Conservation (phyloP, 2,888 invertebrate genomes). For the Sceliomorpha sp. region DNA sequence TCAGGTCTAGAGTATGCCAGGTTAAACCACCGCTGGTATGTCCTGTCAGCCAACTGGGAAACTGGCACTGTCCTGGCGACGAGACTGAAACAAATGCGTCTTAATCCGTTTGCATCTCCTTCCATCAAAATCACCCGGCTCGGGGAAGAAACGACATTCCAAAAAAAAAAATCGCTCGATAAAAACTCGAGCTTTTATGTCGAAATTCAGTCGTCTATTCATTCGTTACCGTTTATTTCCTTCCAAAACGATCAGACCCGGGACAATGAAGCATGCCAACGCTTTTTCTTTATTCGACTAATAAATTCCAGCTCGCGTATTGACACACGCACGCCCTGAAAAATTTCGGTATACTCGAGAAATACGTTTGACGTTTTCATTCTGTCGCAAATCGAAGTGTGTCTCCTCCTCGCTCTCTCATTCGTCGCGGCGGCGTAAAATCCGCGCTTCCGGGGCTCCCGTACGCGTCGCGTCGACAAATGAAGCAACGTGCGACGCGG, state of each 20-base stretch:
- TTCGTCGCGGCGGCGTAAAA: slow-evolving; percentile 36
- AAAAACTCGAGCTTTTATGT: too few relatives aligned
- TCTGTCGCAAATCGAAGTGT: background rate
- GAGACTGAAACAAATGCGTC: slow-evolving; percentile 82
- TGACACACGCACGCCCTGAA: slow-evolving; percentile 21
- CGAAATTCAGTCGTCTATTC: background rate
- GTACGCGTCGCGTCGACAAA: slow-evolving; percentile 45
- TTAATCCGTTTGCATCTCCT: too few relatives aligned
- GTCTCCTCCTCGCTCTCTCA: slow-evolving; percentile 35
- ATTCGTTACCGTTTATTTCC: too few relatives aligned
- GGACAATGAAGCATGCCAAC: too few relatives aligned
- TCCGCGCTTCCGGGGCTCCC: slow-evolving; percentile 33
- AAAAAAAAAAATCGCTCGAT: too few relatives aligned
- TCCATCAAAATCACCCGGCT: too few relatives aligned
- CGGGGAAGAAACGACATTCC: too few relatives aligned
- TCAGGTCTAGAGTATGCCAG: slow-evolving; percentile 94
- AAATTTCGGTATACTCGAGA: slow-evolving; percentile 55
- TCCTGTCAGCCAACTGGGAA: slow-evolving; percentile 92
- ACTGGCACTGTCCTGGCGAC: slow-evolving; percentile 89
- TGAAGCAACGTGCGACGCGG: slow-evolving; percentile 45
- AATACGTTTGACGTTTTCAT: slow-evolving; percentile 44
- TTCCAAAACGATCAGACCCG: too few relatives aligned
- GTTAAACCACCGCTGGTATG: slow-evolving; percentile 81
- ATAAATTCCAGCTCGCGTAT: slow-evolving; percentile 30
- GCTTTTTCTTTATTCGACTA: slow-evolving; percentile 38